A percentile compares a stretch with the other conserved stretches of the same genome.
Evolutionary conservation across 2,113 vertebrate species (phyloP).

Genomic region (Eurystomus gularis): DNA sequence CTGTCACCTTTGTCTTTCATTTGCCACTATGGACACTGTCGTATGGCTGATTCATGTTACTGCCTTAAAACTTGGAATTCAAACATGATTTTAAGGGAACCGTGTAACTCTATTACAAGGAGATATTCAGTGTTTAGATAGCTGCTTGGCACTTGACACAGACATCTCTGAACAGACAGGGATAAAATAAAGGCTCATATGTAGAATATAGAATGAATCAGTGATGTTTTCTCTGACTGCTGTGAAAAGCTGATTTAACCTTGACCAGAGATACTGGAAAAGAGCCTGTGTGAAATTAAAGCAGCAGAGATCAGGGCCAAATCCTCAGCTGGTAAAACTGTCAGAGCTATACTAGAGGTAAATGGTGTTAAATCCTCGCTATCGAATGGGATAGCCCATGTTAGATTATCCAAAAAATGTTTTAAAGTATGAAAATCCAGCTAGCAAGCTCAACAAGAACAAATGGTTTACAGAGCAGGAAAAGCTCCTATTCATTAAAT

Average conservation of each 20-base stretch:
- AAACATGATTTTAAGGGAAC: not conserved
- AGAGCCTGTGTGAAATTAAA: conserved; percentile 22
- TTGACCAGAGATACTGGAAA: conserved; percentile 22
- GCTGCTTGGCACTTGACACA: conserved; percentile 4
- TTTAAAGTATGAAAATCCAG: not conserved
- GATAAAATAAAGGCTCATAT: not conserved
- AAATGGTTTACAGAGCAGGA: not conserved
- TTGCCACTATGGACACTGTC: not conserved
- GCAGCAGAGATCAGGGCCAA: conserved; percentile 9
- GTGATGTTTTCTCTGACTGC: not conserved
- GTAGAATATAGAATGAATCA: not conserved
- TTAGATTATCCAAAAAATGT: not conserved
- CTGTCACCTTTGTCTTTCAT: not conserved
- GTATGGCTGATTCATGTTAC: not conserved
- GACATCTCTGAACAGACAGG: not conserved
- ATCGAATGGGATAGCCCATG: not conserved
- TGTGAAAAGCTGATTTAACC: conserved; percentile 55
- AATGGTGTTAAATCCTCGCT: not conserved
- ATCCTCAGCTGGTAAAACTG: conserved; percentile 33
- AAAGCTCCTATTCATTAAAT: not conserved
- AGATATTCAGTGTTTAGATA: conserved; percentile 28
- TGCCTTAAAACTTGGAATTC: conserved; percentile 2
- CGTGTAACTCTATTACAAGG: not conserved
- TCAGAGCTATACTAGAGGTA: not conserved
- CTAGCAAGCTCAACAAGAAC: not conserved